phyloP scores from a whole-genome alignment of 2,888 invertebrate genomes.

The Pollenia griseotomentosa region DNA sequence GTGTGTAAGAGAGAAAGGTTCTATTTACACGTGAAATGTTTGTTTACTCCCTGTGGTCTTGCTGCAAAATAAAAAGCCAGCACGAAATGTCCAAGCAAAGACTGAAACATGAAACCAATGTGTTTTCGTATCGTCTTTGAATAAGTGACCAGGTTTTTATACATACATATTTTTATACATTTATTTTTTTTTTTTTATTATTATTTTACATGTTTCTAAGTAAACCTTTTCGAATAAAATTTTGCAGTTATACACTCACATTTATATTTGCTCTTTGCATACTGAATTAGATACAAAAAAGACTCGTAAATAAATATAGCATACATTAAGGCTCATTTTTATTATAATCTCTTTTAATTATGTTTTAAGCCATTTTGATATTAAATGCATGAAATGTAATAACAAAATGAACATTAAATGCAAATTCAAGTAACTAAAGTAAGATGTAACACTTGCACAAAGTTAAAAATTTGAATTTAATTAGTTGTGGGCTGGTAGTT shows the following conservation, averaged over 20 bases:
- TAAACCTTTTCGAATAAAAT: constrained; percentile 22
- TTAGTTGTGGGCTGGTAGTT: no score
- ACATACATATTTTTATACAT: background rate
- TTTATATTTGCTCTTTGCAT: constrained; percentile 38
- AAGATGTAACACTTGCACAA: background rate
- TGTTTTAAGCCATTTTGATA: constrained; percentile 38
- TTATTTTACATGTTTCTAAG: constrained; percentile 12
- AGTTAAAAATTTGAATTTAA: no score
- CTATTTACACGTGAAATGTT: constrained; percentile 21
- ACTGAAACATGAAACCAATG: constrained; percentile 28
- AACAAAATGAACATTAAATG: constrained; percentile 15
- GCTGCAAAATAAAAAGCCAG: background rate
- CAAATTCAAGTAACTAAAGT: constrained; percentile 26
- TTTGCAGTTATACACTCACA: background rate
- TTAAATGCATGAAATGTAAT: background rate
- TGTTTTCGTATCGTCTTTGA: background rate
- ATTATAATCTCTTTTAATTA: constrained; percentile 60
- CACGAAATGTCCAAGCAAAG: background rate
- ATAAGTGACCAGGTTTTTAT: background rate
- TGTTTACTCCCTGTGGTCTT: constrained; percentile 5
- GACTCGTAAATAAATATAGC: constrained; percentile 29
- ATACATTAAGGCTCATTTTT: constrained; percentile 43
- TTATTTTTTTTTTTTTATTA: background rate
- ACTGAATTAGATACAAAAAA: constrained; percentile 39
- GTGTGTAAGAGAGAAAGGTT: background rate